Evolutionary conservation across 2,797 vertebrate species (phyloP), one percentile per base, ranked within the genome.

Genomic region (Peromyscus aztecus): DNA sequence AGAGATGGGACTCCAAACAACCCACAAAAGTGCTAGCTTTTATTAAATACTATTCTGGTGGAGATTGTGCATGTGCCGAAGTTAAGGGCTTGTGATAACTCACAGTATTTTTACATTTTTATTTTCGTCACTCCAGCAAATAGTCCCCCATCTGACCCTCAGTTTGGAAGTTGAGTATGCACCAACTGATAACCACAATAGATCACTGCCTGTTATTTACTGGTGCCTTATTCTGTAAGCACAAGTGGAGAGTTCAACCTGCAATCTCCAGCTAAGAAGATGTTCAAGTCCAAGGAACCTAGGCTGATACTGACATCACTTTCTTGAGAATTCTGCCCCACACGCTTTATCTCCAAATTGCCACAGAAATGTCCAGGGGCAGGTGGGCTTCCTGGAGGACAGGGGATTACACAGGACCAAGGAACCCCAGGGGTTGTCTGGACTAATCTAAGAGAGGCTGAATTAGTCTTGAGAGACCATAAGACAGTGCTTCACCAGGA

Each of bases 11-110:
- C n/a, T 29, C 14, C 67, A 55, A 5, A 7, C 4, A 19, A 7
- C n/a, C 14, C 31, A 87, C 19, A 78, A 78, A 93, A 80, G 57
- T 61, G n/a, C 5, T 88, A 13, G 31, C 81, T 92, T 83, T 84
- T 78, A n/a, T 43, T 65, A 69, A 92, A 92, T 89, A 12, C 63
- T 12, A 43, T 71, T 76, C 91, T 67, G 69, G 43, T 61, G 94
- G 75, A 75, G 76, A 71, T 11, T 63, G 11, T 34, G 6, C 16
- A 40, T 59, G 40, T 88, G 43, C 9, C 61, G 43, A 95, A 90
- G 61, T n/a, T 89, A 82, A 85, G 16, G 37, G 9, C 71, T 78
- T 81, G 19, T 69, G 59, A 37, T 82, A 92, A 88, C 0, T 3
- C 83, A 49, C 2, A 71, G 17, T 75, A 57, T 59, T 83, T 91